A percentile compares a stretch with the other conserved stretches of the same genome.
These are phyloP conservation scores for Lordiphosa clarofinis DNA, from an alignment of 1,140 invertebrate species.

Conservation along the genomic window DNA sequence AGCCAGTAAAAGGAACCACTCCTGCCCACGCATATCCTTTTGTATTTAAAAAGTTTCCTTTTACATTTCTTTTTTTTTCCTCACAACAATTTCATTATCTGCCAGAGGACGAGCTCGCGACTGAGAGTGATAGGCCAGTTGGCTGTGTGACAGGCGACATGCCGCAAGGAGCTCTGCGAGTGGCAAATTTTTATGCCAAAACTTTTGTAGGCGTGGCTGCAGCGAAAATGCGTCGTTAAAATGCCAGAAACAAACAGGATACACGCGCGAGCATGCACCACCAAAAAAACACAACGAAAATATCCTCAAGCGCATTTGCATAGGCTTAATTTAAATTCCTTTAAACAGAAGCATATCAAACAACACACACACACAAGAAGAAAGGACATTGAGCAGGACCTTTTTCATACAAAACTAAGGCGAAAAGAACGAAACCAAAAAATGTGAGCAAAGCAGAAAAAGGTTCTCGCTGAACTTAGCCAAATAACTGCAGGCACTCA, in stretches of 20 bases:
- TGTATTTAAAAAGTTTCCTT: constrained; percentile 71
- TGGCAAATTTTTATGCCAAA: constrained; percentile 58
- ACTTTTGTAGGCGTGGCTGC: constrained; percentile 52
- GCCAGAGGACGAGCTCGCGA: constrained; percentile 16
- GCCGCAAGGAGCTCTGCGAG: constrained; percentile 38
- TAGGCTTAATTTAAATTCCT: constrained; percentile 77
- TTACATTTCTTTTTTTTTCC: constrained; percentile 12
- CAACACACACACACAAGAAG: constrained; percentile 22
- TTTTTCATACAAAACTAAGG: constrained; percentile 48
- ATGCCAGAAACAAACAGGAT: constrained; percentile 14
- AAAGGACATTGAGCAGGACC: constrained; percentile 68
- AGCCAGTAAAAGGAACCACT: constrained; percentile 25
- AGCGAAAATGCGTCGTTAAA: constrained; percentile 47
- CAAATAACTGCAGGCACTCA: constrained; percentile 70
- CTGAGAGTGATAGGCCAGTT: constrained; percentile 57
- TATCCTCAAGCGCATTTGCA: constrained; percentile 68
- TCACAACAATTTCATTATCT: constrained; percentile 75
- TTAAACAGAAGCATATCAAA: constrained; percentile 62
- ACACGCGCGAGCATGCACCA: constrained; percentile 16
- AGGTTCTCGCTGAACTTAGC: constrained; percentile 64
- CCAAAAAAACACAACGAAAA: constrained; percentile 21
- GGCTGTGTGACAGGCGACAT: constrained; percentile 53
- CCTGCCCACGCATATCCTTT: constrained; percentile 73
- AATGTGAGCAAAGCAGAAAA: constrained; percentile 32
- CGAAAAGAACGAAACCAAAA: constrained; percentile 9